A percentile compares a stretch with the other conserved stretches of the same genome.
Evolutionary conservation across 1,140 invertebrate genomes (phyloP).

Genomic region (Hyles vespertilio): DNA sequence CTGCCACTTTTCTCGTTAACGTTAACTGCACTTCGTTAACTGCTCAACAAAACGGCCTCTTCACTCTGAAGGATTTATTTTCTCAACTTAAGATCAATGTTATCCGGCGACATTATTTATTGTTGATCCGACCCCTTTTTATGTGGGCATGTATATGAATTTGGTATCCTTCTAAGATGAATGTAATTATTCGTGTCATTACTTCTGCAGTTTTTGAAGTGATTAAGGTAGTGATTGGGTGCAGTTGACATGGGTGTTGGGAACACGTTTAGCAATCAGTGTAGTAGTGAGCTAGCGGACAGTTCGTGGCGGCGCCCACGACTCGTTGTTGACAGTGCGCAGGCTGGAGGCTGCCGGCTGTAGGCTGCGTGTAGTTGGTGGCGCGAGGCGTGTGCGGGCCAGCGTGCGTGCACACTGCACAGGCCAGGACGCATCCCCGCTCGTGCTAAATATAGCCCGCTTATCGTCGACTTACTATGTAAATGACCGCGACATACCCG

Average conservation of each 20-base stretch:
- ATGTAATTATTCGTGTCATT: too few relatives aligned
- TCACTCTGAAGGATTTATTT: slow-evolving; percentile 47
- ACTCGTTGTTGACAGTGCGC: too few relatives aligned
- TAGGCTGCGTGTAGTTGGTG: slow-evolving; percentile 37
- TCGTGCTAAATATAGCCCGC: slow-evolving; percentile 69
- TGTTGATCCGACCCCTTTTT: neutral
- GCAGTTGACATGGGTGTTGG: too few relatives aligned
- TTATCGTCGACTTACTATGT: slow-evolving; percentile 71
- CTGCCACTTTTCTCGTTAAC: slow-evolving; percentile 64
- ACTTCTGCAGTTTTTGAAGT: too few relatives aligned
- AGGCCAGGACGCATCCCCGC: slow-evolving; percentile 43
- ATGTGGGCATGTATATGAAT: too few relatives aligned
- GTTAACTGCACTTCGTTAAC: slow-evolving; percentile 46
- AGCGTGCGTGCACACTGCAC: slow-evolving; percentile 12
- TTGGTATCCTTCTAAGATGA: neutral
- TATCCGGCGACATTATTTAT: neutral
- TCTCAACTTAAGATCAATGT: slow-evolving; percentile 21
- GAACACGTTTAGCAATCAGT: too few relatives aligned
- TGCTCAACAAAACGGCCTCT: slow-evolving; percentile 43
- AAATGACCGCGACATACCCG: slow-evolving; percentile 66
- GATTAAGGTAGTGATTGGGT: too few relatives aligned
- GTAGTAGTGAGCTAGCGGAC: too few relatives aligned
- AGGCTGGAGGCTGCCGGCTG: neutral
- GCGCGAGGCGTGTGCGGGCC: too few relatives aligned
- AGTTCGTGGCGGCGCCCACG: too few relatives aligned